Conservation (phyloP, 2,113 vertebrate species). For the Melanocharis versteri region DNA sequence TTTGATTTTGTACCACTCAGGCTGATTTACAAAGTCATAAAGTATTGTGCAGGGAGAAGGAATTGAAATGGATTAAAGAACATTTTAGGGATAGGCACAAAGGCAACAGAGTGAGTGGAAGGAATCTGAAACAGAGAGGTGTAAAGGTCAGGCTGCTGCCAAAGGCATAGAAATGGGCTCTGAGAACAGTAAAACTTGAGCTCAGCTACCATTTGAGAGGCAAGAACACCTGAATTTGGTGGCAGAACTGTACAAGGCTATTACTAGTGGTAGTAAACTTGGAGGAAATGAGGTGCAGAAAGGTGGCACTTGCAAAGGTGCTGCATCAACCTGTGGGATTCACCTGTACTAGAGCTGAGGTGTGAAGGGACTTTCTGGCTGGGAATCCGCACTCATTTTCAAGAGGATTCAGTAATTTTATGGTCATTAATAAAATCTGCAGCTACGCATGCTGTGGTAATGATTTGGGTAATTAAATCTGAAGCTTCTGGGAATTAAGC, state of each 20-base stretch:
- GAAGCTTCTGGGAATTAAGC: slow-evolving; percentile 57
- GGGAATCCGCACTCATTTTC: neutral
- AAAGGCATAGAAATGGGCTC: neutral
- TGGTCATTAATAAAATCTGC: slow-evolving; percentile 46
- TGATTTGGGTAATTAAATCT: slow-evolving; percentile 52
- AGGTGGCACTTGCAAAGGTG: neutral
- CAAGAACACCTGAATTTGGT: neutral
- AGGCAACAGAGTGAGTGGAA: neutral
- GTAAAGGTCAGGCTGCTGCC: neutral
- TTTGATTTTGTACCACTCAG: slow-evolving; percentile 61
- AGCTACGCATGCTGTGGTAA: slow-evolving; percentile 35
- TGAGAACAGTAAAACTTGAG: neutral
- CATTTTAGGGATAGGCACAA: slow-evolving; percentile 1
- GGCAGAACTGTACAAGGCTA: neutral
- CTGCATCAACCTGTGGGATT: neutral
- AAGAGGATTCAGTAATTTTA: slow-evolving; percentile 20
- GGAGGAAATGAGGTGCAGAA: neutral
- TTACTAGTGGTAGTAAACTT: neutral
- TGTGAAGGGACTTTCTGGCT: neutral
- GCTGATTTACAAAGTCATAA: slow-evolving; percentile 67
- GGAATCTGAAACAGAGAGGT: neutral
- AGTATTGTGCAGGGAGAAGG: neutral
- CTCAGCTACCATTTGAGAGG: neutral
- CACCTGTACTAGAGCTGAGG: neutral
- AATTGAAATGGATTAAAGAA: slow-evolving; percentile 41